Evolutionary conservation across 1,140 invertebrate genomes (phyloP).

Genomic region (Bombus terrestris): DNA sequence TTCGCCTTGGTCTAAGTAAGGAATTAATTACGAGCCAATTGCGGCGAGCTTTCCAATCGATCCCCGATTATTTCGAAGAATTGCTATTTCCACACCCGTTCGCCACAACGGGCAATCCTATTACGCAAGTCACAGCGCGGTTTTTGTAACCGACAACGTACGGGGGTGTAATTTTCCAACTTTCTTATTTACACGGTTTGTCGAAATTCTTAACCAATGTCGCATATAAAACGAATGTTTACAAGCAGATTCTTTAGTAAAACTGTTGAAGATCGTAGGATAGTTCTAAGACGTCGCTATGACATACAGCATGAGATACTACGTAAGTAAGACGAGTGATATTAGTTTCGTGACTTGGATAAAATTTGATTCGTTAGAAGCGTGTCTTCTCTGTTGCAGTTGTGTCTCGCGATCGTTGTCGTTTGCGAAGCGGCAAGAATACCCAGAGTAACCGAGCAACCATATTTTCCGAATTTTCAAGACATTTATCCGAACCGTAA

Average conservation of each 20-base stretch:
- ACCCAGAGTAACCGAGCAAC: slow-evolving; percentile 62
- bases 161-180: slow-evolving; percentile 36
- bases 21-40: slow-evolving; percentile 31
- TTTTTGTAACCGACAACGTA: slow-evolving; percentile 62
- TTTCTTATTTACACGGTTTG: slow-evolving; percentile 69
- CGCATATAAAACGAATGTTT: slow-evolving; percentile 70
- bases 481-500: slow-evolving; percentile 74
- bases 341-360: background rate
- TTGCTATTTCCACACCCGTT: slow-evolving; percentile 62
- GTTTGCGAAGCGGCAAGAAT: slow-evolving; percentile 67
- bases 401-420: slow-evolving; percentile 59
- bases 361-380: too few relatives aligned
- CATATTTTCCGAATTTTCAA: slow-evolving; percentile 73
- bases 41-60: slow-evolving; percentile 27
- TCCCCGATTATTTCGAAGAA: slow-evolving; percentile 59
- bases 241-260: slow-evolving; percentile 60
- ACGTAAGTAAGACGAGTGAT: slow-evolving; percentile 20
- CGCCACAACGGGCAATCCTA: slow-evolving; percentile 24
- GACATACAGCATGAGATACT: slow-evolving; percentile 34
- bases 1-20: background rate
- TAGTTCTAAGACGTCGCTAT: slow-evolving; percentile 17
- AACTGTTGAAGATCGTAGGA: slow-evolving; percentile 7
- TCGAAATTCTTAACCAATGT: slow-evolving; percentile 53
- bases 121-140: slow-evolving; percentile 68
- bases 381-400: slow-evolving; percentile 58